Percentiles rank a stretch among this genome's conserved stretches.
These are phyloP conservation scores for Calcarius ornatus DNA, from an alignment of 2,113 vertebrate species.

Conservation along the genomic window DNA sequence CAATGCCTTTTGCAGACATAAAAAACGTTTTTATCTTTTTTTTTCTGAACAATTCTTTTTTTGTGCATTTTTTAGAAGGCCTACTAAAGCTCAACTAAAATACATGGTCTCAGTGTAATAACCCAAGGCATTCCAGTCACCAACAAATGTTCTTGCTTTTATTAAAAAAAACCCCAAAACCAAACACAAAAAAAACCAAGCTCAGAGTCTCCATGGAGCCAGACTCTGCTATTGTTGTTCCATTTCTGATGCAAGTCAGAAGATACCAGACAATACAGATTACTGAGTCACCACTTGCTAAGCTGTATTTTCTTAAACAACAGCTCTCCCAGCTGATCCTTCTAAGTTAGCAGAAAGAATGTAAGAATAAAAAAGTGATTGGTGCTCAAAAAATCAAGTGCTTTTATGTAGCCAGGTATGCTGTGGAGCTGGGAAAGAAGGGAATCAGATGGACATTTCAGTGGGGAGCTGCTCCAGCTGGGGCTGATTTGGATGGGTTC, in stretches of 20 bases:
- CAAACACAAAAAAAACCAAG: background rate
- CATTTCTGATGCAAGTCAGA: conserved; percentile 48
- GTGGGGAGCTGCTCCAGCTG: background rate
- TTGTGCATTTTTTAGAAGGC: conserved; percentile 10
- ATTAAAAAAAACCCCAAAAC: background rate
- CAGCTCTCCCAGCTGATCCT: conserved; percentile 57
- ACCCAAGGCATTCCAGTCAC: background rate
- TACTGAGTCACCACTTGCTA: conserved; percentile 21
- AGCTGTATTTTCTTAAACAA: conserved; percentile 63
- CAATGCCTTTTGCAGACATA: conserved; percentile 32
- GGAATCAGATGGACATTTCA: background rate
- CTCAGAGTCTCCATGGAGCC: background rate
- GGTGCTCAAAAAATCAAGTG: background rate
- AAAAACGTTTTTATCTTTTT: conserved; percentile 18
- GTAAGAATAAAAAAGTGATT: background rate
- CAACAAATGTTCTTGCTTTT: conserved; percentile 48
- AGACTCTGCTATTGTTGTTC: conserved; percentile 54
- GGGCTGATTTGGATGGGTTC: background rate
- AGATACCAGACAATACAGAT: conserved; percentile 52
- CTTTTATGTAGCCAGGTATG: background rate
- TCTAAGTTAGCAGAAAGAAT: conserved; percentile 28
- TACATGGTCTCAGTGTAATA: conserved; percentile 23
- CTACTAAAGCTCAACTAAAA: conserved; percentile 45
- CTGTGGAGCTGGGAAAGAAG: background rate
- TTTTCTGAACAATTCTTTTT: background rate